A percentile compares a stretch with the other conserved stretches of the same genome.
Evolutionary conservation across 2,888 invertebrate genomes (phyloP).

Genomic region (Lacanobia wlatinum): DNA sequence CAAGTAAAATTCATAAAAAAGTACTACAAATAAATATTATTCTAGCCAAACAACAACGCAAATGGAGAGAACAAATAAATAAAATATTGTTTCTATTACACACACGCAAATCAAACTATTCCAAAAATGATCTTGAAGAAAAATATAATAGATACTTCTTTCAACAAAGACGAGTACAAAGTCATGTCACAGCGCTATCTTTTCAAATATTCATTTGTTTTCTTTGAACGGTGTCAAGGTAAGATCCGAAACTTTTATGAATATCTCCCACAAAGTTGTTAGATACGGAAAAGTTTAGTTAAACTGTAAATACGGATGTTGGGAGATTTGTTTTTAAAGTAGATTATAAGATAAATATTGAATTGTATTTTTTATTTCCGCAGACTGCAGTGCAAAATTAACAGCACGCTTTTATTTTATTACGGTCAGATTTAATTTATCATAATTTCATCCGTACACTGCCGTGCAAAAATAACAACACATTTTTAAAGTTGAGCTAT

Average conservation of each 20-base stretch:
- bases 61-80: not conserved
- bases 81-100: not conserved
- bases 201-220: constrained; percentile 47
- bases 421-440: not conserved
- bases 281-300: constrained; percentile 6
- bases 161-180: constrained; percentile 24
- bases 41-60: not conserved
- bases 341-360: not conserved
- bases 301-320: not conserved
- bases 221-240: constrained; percentile 45
- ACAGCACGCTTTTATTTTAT: not conserved
- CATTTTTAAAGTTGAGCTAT: not conserved
- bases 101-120: not conserved
- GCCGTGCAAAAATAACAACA: not conserved
- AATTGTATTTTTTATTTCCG: not conserved
- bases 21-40: not conserved
- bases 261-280: constrained; percentile 21
- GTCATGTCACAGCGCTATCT: constrained; percentile 43
- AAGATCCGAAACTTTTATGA: constrained; percentile 46
- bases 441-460: not conserved
- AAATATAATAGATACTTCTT: not conserved
- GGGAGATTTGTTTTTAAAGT: not conserved
- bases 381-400: not conserved
- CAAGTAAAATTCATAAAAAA: not conserved
- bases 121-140: not conserved